These are phyloP conservation scores for Erythrolamprus reginae DNA, from an alignment of 2,113 vertebrate genomes.

Conservation along the genomic window DNA sequence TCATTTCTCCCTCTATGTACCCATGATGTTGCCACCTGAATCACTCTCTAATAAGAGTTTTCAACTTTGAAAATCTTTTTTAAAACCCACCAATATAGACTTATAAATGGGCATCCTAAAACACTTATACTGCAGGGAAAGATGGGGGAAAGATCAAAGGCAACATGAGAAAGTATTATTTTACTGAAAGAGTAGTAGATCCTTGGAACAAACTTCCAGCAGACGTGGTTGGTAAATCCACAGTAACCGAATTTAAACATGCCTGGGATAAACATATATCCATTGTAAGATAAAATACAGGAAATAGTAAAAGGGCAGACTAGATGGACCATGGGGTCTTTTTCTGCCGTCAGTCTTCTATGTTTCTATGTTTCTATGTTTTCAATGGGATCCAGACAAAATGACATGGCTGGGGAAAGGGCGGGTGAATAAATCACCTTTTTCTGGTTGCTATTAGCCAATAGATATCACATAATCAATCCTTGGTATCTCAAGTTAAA, in stretches of 20 bases:
- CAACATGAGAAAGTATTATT: too few relatives aligned
- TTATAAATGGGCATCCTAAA: background rate
- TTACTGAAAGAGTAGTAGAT: too few relatives aligned
- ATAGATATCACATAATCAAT: background rate
- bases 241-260: too few relatives aligned
- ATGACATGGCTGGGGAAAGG: background rate
- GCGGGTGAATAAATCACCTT: background rate
- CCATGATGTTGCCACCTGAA: background rate
- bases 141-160: too few relatives aligned
- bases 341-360: too few relatives aligned
- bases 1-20: background rate
- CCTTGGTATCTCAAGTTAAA: background rate
- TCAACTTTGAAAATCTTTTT: background rate
- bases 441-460: background rate
- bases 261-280: too few relatives aligned
- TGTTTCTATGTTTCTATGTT: too few relatives aligned
- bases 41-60: background rate
- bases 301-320: too few relatives aligned
- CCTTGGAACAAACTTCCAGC: too few relatives aligned
- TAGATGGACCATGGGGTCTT: too few relatives aligned
- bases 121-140: background rate
- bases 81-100: background rate
- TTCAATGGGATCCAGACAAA: background rate
- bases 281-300: too few relatives aligned
- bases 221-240: too few relatives aligned